phyloP scores from a whole-genome alignment of 2,888 invertebrate genomes.

The Gymnoscelis rufifasciata region DNA sequence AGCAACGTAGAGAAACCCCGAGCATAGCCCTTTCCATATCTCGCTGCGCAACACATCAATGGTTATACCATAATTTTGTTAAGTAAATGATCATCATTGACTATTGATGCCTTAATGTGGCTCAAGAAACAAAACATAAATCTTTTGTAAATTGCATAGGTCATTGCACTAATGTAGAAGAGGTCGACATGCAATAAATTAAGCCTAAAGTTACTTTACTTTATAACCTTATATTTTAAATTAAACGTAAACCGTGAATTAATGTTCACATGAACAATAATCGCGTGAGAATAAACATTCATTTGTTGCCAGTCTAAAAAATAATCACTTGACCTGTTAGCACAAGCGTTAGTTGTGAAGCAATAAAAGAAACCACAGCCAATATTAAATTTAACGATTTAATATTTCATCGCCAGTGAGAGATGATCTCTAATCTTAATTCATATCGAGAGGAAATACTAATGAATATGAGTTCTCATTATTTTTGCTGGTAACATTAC shows the following conservation, averaged over 20 bases:
- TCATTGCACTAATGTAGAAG: neutral
- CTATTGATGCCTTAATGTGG: too few species aligned
- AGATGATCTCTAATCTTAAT: slow-evolving; percentile 43
- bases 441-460: slow-evolving; percentile 31
- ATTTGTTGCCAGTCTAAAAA: slow-evolving; percentile 58
- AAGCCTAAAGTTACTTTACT: slow-evolving; percentile 35
- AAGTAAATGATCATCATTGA: too few species aligned
- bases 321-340: slow-evolving; percentile 66
- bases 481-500: slow-evolving; percentile 47
- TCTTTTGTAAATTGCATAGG: too few species aligned
- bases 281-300: slow-evolving; percentile 73
- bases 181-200: neutral
- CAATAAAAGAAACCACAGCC: slow-evolving; percentile 73
- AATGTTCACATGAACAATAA: slow-evolving; percentile 61
- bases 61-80: too few species aligned
- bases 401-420: slow-evolving; percentile 64
- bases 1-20: too few species aligned
- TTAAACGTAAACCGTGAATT: slow-evolving; percentile 45
- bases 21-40: too few species aligned
- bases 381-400: slow-evolving; percentile 78
- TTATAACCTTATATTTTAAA: slow-evolving; percentile 53
- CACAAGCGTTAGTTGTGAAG: slow-evolving; percentile 66
- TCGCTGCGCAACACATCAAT: too few species aligned
- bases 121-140: too few species aligned
- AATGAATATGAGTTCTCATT: slow-evolving; percentile 43